Conservation (phyloP, 1,140 invertebrate genomes). For the Lepidurus arcticus region DNA sequence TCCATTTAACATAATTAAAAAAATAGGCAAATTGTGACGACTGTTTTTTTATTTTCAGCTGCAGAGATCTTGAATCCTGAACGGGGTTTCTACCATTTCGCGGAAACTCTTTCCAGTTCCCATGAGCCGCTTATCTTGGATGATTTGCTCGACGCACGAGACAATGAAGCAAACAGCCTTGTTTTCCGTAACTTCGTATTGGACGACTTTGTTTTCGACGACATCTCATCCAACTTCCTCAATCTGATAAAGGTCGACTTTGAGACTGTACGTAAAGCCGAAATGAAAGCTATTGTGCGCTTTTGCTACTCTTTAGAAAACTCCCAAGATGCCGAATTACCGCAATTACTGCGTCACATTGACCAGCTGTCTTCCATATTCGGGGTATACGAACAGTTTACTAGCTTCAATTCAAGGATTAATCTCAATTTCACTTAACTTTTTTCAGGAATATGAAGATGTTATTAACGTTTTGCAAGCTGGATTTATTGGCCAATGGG, state of each 20-base stretch:
- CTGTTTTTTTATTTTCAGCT: too few species aligned
- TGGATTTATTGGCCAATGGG: conserved; percentile 31
- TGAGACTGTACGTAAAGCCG: not conserved
- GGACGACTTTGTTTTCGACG: not conserved
- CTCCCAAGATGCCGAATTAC: not conserved
- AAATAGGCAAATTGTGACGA: too few species aligned
- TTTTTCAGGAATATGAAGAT: conserved; percentile 25
- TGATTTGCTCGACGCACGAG: not conserved
- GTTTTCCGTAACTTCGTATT: conserved; percentile 15
- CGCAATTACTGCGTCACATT: conserved; percentile 28
- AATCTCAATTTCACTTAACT: not conserved
- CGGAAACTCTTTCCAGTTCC: conserved; percentile 1
- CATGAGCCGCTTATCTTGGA: not conserved
- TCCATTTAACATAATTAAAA: too few species aligned
- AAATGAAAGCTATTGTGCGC: conserved; percentile 27
- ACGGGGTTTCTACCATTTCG: conserved; percentile 2
- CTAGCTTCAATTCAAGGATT: not conserved
- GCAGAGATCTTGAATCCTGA: conserved; percentile 2
- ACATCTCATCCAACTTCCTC: not conserved
- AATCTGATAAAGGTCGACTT: conserved; percentile 4
- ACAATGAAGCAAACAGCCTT: not conserved
- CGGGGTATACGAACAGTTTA: not conserved
- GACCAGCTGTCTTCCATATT: conserved; percentile 25
- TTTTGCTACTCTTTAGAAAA: conserved; percentile 23
- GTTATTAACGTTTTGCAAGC: conserved; percentile 26